These are phyloP conservation scores for Gandaritis pyraliata DNA, from an alignment of 2,888 invertebrate species.

Conservation along the genomic window DNA sequence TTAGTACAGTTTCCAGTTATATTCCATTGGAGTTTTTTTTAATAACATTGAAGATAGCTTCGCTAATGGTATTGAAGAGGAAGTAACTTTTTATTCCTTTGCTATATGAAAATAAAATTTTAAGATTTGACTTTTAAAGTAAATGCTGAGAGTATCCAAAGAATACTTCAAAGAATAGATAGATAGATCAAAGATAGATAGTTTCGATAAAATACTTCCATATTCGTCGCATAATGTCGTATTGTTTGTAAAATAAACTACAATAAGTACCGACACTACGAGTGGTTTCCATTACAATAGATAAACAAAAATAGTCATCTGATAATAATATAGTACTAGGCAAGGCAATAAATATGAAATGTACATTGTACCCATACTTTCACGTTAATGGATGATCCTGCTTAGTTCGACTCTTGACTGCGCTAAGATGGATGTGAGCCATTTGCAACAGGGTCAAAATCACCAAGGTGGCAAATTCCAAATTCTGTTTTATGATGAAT, in stretches of 20 bases:
- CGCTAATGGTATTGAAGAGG: neutral
- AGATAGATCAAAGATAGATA: no score
- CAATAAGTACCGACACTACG: neutral
- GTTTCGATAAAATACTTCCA: conserved; percentile 19
- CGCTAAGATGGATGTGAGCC: conserved; percentile 57
- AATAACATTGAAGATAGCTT: conserved; percentile 13
- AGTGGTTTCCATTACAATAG: conserved; percentile 9
- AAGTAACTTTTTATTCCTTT: neutral
- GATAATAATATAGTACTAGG: conserved; percentile 18
- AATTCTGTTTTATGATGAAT: no score
- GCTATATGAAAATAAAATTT: no score
- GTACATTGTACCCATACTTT: conserved; percentile 52
- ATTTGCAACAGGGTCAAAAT: no score
- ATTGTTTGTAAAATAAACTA: conserved; percentile 19
- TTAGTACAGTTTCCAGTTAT: conserved; percentile 19
- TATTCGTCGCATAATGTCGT: conserved; percentile 19
- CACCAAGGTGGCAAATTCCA: no score
- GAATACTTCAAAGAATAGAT: neutral
- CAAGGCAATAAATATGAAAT: conserved; percentile 45
- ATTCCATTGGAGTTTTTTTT: conserved; percentile 18
- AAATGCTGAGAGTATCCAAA: no score
- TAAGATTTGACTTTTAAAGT: no score
- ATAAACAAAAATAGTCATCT: conserved; percentile 24
- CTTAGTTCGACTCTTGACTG: conserved; percentile 56
- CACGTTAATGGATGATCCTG: conserved; percentile 56